Conservation (phyloP, 2,113 vertebrate species). For the Melozone crissalis region DNA sequence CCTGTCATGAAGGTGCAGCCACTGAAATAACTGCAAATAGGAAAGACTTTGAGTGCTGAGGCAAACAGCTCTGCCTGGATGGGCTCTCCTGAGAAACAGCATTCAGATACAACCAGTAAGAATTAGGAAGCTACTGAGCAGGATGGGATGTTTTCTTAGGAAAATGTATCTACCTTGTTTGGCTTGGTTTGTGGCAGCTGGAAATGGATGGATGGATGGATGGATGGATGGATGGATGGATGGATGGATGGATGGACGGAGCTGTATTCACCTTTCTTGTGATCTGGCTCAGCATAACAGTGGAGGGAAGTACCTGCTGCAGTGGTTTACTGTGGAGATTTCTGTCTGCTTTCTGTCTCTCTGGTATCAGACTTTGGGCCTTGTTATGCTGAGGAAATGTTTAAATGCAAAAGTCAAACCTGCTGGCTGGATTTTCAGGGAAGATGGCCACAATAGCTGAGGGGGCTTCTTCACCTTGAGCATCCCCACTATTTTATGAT, state of each 20-base stretch:
- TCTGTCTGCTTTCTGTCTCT: not conserved
- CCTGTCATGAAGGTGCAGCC: not conserved
- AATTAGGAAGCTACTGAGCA: not conserved
- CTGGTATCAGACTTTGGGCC: not conserved
- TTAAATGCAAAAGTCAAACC: not conserved
- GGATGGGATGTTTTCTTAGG: not conserved
- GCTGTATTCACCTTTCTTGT: not conserved
- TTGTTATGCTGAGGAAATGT: not conserved
- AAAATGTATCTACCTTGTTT: not conserved
- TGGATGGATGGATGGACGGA: not conserved
- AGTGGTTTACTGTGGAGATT: not conserved
- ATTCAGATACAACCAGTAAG: not conserved
- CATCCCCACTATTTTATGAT: not conserved
- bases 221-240: not conserved
- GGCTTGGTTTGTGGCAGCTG: not conserved
- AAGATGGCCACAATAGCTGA: not conserved
- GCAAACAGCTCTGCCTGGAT: not conserved
- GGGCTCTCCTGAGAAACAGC: not conserved
- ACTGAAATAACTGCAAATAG: constrained; percentile 21
- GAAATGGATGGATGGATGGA: not conserved
- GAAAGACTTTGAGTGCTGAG: not conserved
- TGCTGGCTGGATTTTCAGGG: not conserved
- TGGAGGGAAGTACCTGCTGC: not conserved
- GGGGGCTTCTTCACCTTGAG: not conserved
- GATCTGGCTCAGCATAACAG: not conserved